These are phyloP conservation scores for Xenops minutus DNA, from an alignment of 2,797 vertebrate species.

Conservation along the genomic window DNA sequence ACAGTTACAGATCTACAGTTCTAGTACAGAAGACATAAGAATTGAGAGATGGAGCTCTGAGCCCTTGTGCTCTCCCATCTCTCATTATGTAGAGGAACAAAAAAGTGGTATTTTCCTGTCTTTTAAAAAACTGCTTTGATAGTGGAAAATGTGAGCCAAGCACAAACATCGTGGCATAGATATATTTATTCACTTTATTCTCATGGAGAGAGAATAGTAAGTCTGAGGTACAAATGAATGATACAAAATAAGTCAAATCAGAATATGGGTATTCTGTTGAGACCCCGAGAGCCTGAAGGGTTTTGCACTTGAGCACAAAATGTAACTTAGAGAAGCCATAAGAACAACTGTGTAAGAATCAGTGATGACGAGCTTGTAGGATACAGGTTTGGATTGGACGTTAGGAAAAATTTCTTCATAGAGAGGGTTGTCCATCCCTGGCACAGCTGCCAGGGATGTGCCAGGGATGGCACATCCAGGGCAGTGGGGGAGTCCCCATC, in stretches of 20 bases:
- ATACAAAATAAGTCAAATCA: not conserved
- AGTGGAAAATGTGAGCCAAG: not conserved
- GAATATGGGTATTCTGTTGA: not conserved
- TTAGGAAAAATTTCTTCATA: not conserved
- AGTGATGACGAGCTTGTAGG: not conserved
- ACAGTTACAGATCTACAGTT: not conserved
- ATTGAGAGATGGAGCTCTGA: not conserved
- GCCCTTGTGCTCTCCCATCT: not conserved
- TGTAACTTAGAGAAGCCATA: not conserved
- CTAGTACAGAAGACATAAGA: not conserved
- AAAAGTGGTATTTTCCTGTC: not conserved
- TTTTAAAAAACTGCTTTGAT: not conserved
- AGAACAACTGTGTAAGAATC: not conserved
- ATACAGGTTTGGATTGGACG: not conserved
- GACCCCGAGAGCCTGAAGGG: not conserved
- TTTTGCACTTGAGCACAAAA: not conserved
- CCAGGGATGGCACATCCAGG: no score
- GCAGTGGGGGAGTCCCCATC: not conserved
- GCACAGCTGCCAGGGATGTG: no score
- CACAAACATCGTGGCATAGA: not conserved
- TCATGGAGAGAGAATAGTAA: not conserved
- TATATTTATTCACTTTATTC: not conserved
- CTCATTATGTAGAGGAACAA: not conserved
- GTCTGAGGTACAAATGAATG: not conserved
- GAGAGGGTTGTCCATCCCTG: not conserved